Base-by-base conservation (phyloP, 35 echinoderm and acorn worm genomes). In the Anneissia japonica region DNA sequence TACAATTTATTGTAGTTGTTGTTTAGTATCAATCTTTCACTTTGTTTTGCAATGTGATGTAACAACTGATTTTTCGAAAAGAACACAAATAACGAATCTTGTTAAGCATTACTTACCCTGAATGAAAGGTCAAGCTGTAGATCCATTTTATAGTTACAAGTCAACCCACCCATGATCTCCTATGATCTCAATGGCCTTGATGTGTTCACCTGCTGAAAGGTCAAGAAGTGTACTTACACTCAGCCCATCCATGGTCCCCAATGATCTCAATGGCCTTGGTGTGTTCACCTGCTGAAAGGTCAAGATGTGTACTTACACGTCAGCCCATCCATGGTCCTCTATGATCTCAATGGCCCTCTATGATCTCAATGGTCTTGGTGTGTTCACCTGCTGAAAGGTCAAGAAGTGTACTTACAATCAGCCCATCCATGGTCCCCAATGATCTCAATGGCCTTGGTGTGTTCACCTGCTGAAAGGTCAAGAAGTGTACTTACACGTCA, bases 151-250 rank as follows among this genome's bases (percentile, higher is more conserved):
- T 75, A 79, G 21, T 79, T 79, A 79, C 77, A 79, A 32, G 35
- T 79, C 77, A 79, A 32, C 26, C 77, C 77, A 79, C 38, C 85
- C 77, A 91, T 93, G 88, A 34, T 97, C 95, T 46, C 95, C 95
- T 34, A 97, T 97, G 37, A 97, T 97, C 91, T 97, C 95, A 29
- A 93, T 92, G 1, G 95, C 95, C 74, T 93, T 97, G 39, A 93
- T 87, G 84, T 97, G 83, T 81, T 28, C 76, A 73, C 95, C 95
- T 46, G 91, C 95, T 34, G 93, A 93, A 37, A 97, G 93, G 87
- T 97, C 95, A 6, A 14, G 4, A 35, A 32, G n/a, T 79, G 77
- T 75, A 79, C 77, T 79, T 79, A 79, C 77, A 79, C 35, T 32
- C 35, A 17, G 35, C 21, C 26, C 77, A 17, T 32, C 11, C 32